A percentile compares a stretch with the other conserved stretches of the same genome.
Conservation (phyloP, 2,888 invertebrate species). For the Andrena haemorrhoa region DNA sequence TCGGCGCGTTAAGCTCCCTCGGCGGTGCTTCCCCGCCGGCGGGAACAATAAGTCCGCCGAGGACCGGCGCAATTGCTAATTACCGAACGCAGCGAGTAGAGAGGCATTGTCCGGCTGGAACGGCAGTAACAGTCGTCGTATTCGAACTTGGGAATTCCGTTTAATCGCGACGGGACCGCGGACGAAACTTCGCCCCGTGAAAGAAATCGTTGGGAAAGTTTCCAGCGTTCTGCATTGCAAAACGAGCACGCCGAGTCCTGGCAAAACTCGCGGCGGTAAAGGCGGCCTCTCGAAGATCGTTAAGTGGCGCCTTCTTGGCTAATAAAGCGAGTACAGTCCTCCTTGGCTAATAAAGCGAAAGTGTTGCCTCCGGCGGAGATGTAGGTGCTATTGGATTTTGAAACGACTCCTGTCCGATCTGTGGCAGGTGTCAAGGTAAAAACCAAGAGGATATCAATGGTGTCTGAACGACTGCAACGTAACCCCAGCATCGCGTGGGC, state of each 20-base stretch:
- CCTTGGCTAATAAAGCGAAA: neutral
- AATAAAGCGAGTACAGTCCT: conserved; percentile 11
- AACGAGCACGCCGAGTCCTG: neutral
- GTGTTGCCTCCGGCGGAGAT: neutral
- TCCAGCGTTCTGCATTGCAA: conserved; percentile 22
- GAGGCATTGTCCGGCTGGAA: neutral
- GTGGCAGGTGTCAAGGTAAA: neutral
- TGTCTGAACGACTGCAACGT: neutral
- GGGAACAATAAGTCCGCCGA: neutral
- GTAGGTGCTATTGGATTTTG: neutral
- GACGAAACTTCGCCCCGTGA: conserved; percentile 3
- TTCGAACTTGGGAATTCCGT: neutral
- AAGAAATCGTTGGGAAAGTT: conserved; percentile 26
- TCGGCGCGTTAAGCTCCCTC: conserved; percentile 2
- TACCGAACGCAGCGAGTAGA: neutral
- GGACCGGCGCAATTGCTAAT: conserved; percentile 6
- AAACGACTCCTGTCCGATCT: neutral
- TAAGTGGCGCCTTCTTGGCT: neutral
- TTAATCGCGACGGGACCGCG: neutral
- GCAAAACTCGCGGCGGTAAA: neutral
- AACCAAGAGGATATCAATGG: too few relatives aligned
- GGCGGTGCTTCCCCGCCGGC: neutral
- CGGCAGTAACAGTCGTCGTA: neutral
- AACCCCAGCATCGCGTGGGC: conserved; percentile 5
- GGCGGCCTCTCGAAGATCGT: conserved; percentile 11